These are phyloP conservation scores for Tyto alba DNA, from an alignment of 2,113 vertebrate species.

Conservation along the genomic window DNA sequence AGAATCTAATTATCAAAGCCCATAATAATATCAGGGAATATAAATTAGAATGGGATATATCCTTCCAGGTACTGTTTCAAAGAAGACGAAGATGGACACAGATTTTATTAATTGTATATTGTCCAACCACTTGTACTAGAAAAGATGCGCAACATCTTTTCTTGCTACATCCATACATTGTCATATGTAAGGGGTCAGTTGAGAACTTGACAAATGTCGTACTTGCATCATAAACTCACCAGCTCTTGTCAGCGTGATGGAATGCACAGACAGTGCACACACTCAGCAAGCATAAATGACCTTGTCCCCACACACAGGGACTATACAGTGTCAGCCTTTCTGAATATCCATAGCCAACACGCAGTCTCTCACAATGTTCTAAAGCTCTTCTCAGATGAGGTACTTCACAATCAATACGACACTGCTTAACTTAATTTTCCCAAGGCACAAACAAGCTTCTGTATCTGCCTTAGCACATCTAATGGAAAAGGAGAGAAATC, in stretches of 20 bases:
- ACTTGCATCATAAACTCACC: accelerated
- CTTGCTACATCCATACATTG: neutral
- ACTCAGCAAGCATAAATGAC: too few species aligned
- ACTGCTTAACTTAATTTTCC: neutral
- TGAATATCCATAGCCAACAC: neutral
- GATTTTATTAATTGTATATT: neutral
- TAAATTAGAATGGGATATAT: neutral
- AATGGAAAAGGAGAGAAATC: neutral
- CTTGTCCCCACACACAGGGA: neutral
- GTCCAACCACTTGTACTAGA: neutral
- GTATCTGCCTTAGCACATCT: neutral
- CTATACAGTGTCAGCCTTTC: neutral
- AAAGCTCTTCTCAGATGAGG: neutral
- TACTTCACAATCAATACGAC: neutral
- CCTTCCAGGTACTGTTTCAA: neutral
- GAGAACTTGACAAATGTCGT: neutral
- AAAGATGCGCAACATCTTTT: neutral
- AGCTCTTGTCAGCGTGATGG: neutral
- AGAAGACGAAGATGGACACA: neutral
- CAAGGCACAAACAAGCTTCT: neutral
- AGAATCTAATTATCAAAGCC: neutral
- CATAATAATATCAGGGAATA: neutral
- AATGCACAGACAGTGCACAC: accelerated
- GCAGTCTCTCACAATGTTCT: neutral
- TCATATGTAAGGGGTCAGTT: accelerated